These are phyloP conservation scores for Zaprionus bogoriensis DNA, from an alignment of 2,888 invertebrate species.

Conservation along the genomic window DNA sequence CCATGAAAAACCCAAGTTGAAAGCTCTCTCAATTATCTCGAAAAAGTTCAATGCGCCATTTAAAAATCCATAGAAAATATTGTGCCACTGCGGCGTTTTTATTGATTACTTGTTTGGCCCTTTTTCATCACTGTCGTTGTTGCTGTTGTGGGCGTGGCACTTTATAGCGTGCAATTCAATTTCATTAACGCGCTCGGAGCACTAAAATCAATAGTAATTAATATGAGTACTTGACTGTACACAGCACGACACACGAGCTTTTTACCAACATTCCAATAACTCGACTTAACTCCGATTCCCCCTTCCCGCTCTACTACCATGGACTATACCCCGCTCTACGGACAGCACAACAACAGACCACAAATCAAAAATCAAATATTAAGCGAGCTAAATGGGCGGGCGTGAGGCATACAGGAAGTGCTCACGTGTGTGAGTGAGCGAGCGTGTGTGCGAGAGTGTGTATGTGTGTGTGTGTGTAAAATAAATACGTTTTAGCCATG, in stretches of 20 bases:
- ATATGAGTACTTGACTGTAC: constrained; percentile 68
- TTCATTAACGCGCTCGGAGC: constrained; percentile 71
- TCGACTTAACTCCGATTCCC: not conserved
- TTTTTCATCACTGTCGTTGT: not conserved
- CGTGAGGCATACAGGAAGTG: constrained; percentile 32
- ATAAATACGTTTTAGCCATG: constrained; percentile 78
- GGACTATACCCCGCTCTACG: not conserved
- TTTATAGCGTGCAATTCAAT: constrained; percentile 67
- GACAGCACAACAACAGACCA: constrained; percentile 52
- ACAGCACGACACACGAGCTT: constrained; percentile 10
- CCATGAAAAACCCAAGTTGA: no score
- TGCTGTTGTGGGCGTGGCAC: constrained; percentile 40
- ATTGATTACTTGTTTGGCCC: constrained; percentile 54
- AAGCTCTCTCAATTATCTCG: not conserved
- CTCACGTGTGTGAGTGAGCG: constrained; percentile 18
- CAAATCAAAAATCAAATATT: constrained; percentile 78
- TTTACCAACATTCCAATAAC: constrained; percentile 48
- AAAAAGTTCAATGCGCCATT: constrained; percentile 48
- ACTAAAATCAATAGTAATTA: constrained; percentile 77
- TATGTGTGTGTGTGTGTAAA: constrained; percentile 58
- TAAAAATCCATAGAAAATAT: constrained; percentile 36
- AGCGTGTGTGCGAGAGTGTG: constrained; percentile 4
- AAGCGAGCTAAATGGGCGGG: constrained; percentile 59
- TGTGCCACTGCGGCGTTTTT: constrained; percentile 63
- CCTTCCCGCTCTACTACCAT: not conserved